Conservation (phyloP, 2,888 invertebrate genomes). For the Bhutanitis thaidina region DNA sequence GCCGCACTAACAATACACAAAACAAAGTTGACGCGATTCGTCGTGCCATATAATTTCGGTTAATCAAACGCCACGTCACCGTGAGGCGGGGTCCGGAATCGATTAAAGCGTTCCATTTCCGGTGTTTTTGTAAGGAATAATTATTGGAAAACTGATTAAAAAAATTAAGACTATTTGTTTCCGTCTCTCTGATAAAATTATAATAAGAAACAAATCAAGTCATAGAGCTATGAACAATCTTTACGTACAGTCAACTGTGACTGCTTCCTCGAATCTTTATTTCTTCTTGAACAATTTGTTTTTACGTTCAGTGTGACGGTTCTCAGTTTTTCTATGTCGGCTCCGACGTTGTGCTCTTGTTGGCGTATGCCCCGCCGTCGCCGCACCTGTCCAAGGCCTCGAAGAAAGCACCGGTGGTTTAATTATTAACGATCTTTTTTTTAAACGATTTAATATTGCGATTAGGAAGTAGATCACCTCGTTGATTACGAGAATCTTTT, state of each 20-base stretch:
- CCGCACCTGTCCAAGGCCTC: constrained; percentile 51
- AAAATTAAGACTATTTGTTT: constrained; percentile 64
- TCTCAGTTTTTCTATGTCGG: constrained; percentile 31
- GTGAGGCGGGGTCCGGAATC: constrained; percentile 68
- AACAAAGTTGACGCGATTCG: constrained; percentile 70
- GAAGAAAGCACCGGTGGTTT: constrained; percentile 61
- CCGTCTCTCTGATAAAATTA: constrained; percentile 56
- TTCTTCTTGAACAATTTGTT: constrained; percentile 73
- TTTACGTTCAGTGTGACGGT: constrained; percentile 64
- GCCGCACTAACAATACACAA: constrained; percentile 69
- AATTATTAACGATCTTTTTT: constrained; percentile 72
- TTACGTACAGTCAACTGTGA: constrained; percentile 72
- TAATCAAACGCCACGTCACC: constrained; percentile 73
- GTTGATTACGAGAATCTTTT: constrained; percentile 72
- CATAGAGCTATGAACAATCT: constrained; percentile 70
- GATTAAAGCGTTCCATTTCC: constrained; percentile 75
- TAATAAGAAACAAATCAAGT: constrained; percentile 56
- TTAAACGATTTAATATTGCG: constrained; percentile 68
- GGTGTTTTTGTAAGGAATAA: constrained; percentile 70
- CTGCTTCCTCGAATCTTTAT: constrained; percentile 74
- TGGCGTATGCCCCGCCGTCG: constrained; percentile 37
- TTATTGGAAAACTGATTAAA: constrained; percentile 73
- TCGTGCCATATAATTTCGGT: constrained; percentile 74
- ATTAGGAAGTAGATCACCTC: constrained; percentile 72
- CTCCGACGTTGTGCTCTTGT: constrained; percentile 45